Conservation (phyloP, 2,888 invertebrate species). For the Eledona agricola region DNA sequence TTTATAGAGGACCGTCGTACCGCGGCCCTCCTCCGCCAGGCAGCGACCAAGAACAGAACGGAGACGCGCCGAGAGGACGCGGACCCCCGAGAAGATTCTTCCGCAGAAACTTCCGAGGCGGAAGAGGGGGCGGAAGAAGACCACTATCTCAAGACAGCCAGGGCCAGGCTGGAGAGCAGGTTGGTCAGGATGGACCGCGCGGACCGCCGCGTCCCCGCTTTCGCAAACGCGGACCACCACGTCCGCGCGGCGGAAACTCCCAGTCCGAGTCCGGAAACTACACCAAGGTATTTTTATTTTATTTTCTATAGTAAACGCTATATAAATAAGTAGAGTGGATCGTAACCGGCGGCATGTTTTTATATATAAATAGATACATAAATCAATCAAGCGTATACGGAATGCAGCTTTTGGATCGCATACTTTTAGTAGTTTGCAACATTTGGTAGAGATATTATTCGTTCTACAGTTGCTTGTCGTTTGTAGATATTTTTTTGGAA, state of each 20-base stretch:
- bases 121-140: slow-evolving; percentile 67
- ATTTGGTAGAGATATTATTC: too few relatives aligned
- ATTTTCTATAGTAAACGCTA: too few relatives aligned
- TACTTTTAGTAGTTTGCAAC: too few relatives aligned
- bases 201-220: slow-evolving; percentile 62
- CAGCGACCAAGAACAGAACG: slow-evolving; percentile 61
- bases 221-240: slow-evolving; percentile 61
- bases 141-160: slow-evolving; percentile 66
- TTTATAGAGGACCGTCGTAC: slow-evolving; percentile 61
- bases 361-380: too few relatives aligned
- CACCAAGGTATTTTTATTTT: slow-evolving; percentile 49
- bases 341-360: too few relatives aligned
- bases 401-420: too few relatives aligned
- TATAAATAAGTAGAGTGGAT: too few relatives aligned
- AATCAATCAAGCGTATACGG: too few relatives aligned
- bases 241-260: slow-evolving; percentile 59
- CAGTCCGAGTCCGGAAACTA: slow-evolving; percentile 59
- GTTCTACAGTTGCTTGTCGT: too few relatives aligned
- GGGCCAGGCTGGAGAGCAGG: slow-evolving; percentile 62
- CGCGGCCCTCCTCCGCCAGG: slow-evolving; percentile 56
- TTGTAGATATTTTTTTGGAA: too few relatives aligned
- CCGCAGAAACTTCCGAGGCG: slow-evolving; percentile 77
- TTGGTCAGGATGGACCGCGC: slow-evolving; percentile 54
- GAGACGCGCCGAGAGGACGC: slow-evolving; percentile 63
- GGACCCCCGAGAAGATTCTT: slow-evolving; percentile 72